phyloP scores from a whole-genome alignment of 2,113 vertebrate genomes.

The Eira barbara region DNA sequence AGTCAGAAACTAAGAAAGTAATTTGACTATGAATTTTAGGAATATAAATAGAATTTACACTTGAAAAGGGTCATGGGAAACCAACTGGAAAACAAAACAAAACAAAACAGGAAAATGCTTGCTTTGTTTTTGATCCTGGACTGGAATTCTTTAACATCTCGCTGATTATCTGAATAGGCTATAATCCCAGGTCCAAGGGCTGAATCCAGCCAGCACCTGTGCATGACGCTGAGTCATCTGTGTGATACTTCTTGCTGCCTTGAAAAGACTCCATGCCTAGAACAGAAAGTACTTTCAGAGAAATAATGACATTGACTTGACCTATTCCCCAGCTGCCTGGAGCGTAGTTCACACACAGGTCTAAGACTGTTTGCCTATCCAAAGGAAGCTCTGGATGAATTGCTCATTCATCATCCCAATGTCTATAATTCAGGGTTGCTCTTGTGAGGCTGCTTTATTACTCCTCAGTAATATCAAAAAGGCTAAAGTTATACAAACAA shows the following conservation, averaged over 20 bases:
- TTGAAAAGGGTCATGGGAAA: constrained; percentile 27
- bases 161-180: constrained; percentile 70
- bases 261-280: constrained; percentile 77
- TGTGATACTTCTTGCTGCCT: constrained; percentile 77
- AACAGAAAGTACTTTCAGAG: constrained; percentile 84
- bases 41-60: not conserved
- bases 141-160: constrained; percentile 52
- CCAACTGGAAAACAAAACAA: constrained; percentile 24
- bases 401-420: constrained; percentile 83
- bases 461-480: constrained; percentile 77
- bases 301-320: constrained; percentile 83
- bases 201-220: constrained; percentile 85
- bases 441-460: constrained; percentile 81
- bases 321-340: constrained; percentile 85
- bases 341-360: constrained; percentile 83
- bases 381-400: constrained; percentile 85
- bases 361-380: constrained; percentile 80
- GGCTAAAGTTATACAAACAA: constrained; percentile 83
- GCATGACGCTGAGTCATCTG: constrained; percentile 80
- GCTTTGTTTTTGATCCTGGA: constrained; percentile 47
- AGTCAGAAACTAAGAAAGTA: not conserved
- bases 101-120: constrained; percentile 54
- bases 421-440: constrained; percentile 81
- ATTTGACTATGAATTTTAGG: not conserved
- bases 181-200: constrained; percentile 73